Conservation (phyloP, 2,113 vertebrate species). For the Vidua macroura region DNA sequence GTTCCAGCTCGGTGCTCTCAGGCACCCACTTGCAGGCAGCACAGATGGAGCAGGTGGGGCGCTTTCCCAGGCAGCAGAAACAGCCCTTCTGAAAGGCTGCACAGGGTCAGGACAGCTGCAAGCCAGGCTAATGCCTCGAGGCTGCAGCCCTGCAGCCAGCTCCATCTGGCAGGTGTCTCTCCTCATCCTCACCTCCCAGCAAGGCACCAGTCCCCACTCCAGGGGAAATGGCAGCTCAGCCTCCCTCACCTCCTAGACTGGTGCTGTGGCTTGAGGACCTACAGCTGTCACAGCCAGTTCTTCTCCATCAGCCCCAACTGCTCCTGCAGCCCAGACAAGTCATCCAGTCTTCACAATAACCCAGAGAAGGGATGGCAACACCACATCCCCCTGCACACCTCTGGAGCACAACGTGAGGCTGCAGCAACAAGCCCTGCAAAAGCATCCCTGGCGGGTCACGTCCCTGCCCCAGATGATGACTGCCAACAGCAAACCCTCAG, state of each 20-base stretch:
- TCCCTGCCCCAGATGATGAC: accelerated
- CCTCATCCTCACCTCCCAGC: neutral
- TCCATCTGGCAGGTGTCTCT: neutral
- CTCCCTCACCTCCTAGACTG: neutral
- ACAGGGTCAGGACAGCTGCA: neutral
- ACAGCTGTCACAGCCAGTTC: neutral
- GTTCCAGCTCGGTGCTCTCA: neutral
- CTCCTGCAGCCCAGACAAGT: neutral
- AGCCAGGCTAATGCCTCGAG: accelerated
- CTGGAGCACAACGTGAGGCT: neutral
- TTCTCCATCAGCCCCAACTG: neutral
- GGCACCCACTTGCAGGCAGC: neutral
- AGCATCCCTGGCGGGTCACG: neutral
- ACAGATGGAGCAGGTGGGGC: neutral
- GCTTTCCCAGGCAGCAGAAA: neutral
- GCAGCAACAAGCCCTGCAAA: neutral
- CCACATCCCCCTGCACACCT: accelerated
- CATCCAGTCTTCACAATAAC: neutral
- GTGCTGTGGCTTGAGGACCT: neutral
- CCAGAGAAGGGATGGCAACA: neutral
- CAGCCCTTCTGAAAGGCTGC: neutral
- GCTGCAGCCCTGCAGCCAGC: neutral
- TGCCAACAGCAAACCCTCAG: neutral
- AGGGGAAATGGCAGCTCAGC: neutral
- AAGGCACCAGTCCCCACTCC: neutral